Percentiles rank a stretch among this genome's conserved stretches.
Evolutionary conservation across 2,888 invertebrate genomes (phyloP).

Genomic region (Sesia apiformis): DNA sequence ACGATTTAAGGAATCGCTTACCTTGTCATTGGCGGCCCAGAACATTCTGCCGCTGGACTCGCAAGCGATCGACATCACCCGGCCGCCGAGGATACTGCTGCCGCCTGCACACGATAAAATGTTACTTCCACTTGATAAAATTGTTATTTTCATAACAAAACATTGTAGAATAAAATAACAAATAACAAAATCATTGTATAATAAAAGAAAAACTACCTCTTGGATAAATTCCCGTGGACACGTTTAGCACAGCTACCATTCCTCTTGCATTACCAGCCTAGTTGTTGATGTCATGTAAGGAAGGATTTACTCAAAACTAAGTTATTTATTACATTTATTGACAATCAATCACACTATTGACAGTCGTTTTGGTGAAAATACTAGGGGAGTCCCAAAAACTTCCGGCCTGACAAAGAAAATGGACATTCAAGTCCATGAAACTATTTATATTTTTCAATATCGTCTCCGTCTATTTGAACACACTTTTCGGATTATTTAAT

Average conservation of each 20-base stretch:
- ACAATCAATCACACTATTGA: no score
- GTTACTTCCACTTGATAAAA: neutral
- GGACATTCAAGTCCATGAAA: no score
- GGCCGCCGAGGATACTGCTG: slow-evolving; percentile 74
- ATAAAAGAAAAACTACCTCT: slow-evolving; percentile 51
- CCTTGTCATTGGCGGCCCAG: slow-evolving; percentile 88
- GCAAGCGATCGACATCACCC: slow-evolving; percentile 80
- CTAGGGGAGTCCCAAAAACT: no score
- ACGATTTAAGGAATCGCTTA: slow-evolving; percentile 18
- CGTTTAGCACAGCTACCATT: slow-evolving; percentile 84
- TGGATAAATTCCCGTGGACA: slow-evolving; percentile 88
- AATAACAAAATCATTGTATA: no score
- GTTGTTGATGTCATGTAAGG: neutral
- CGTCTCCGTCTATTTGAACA: no score
- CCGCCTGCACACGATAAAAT: slow-evolving; percentile 38
- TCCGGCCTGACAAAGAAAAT: no score
- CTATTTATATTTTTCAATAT: no score
- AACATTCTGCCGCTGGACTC: slow-evolving; percentile 85
- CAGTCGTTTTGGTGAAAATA: no score
- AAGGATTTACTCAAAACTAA: neutral
- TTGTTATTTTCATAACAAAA: neutral
- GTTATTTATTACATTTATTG: no score
- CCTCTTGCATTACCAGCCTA: slow-evolving; percentile 83
- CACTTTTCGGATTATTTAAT: no score
- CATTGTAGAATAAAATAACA: neutral